Percentiles rank a stretch among this genome's conserved stretches.
phyloP scores from a whole-genome alignment of 1,140 invertebrate genomes.

The Drosophila pectinifera region DNA sequence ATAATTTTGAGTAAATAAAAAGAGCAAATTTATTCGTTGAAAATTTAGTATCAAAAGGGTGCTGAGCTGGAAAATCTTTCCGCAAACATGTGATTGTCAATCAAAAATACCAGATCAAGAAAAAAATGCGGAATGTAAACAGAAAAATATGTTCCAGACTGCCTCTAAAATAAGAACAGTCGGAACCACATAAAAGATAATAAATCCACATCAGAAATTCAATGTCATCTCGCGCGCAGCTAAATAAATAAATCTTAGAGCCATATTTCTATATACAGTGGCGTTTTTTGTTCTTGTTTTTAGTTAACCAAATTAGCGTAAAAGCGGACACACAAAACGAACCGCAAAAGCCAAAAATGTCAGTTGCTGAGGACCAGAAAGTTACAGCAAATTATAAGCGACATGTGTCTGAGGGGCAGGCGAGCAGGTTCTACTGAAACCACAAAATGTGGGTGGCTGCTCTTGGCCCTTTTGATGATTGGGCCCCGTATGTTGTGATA shows the following conservation, averaged over 20 bases:
- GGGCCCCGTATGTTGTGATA: conserved; percentile 50
- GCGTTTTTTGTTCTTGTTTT: background rate
- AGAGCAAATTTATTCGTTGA: conserved; percentile 1
- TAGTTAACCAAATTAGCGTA: conserved; percentile 28
- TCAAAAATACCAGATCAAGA: conserved; percentile 47
- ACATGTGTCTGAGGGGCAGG: conserved; percentile 59
- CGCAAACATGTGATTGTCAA: conserved; percentile 53
- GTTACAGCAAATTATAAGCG: conserved; percentile 72
- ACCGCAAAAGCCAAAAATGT: conserved; percentile 57
- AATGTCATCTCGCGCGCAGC: conserved; percentile 40
- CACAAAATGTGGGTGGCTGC: conserved; percentile 55
- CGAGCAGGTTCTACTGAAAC: conserved; percentile 17
- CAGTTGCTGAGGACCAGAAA: conserved; percentile 59
- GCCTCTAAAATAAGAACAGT: conserved; percentile 18
- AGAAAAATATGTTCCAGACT: conserved; percentile 35
- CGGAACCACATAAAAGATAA: conserved; percentile 30
- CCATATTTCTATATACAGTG: conserved; percentile 12
- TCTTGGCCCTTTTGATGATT: conserved; percentile 6
- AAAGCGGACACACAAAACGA: conserved; percentile 23
- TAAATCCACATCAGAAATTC: conserved; percentile 43
- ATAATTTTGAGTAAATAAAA: background rate
- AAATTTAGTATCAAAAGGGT: background rate
- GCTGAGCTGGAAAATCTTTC: conserved; percentile 22
- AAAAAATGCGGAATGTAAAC: conserved; percentile 52
- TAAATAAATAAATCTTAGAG: conserved; percentile 58